A percentile compares a stretch with the other conserved stretches of the same genome.
phyloP scores from a whole-genome alignment of 37 sponge, comb jelly and placozoan genomes.

The Lycopodina hypogea region DNA sequence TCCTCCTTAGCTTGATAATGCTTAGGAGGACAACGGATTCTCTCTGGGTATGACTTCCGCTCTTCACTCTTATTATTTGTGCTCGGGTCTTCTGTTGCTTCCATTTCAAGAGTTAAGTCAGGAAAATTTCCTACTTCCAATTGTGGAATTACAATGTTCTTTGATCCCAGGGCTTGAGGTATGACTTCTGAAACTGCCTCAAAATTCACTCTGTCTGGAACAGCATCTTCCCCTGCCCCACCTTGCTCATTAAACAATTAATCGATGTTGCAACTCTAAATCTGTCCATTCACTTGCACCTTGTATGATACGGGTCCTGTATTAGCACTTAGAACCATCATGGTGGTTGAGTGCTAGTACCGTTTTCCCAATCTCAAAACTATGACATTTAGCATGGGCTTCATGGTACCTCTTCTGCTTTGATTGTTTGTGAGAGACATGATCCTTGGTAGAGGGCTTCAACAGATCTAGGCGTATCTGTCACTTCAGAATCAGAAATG shows the following conservation, averaged over 20 bases:
- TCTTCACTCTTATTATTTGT: background rate
- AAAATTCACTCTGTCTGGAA: no score
- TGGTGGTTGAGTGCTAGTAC: background rate
- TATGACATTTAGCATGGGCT: no score
- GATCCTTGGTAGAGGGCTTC: background rate
- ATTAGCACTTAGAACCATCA: background rate
- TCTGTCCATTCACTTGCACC: background rate
- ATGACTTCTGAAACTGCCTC: background rate
- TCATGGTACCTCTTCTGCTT: background rate
- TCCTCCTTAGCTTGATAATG: background rate
- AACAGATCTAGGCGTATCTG: constrained; percentile 16
- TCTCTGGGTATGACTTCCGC: background rate
- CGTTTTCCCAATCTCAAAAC: background rate
- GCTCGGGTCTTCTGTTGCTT: background rate
- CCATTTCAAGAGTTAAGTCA: background rate
- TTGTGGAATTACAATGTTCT: no score
- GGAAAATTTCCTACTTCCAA: no score
- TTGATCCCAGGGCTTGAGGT: no score
- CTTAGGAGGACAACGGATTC: background rate
- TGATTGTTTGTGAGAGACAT: background rate
- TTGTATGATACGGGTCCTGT: constrained; percentile 13
- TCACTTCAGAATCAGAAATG: background rate
- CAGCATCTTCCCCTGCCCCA: background rate
- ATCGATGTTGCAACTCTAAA: constrained; percentile 16
- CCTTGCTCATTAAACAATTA: background rate